Evolutionary conservation across 1,140 invertebrate genomes (phyloP), one percentile per base, ranked within the genome.

Genomic region (Orius laevigatus): DNA sequence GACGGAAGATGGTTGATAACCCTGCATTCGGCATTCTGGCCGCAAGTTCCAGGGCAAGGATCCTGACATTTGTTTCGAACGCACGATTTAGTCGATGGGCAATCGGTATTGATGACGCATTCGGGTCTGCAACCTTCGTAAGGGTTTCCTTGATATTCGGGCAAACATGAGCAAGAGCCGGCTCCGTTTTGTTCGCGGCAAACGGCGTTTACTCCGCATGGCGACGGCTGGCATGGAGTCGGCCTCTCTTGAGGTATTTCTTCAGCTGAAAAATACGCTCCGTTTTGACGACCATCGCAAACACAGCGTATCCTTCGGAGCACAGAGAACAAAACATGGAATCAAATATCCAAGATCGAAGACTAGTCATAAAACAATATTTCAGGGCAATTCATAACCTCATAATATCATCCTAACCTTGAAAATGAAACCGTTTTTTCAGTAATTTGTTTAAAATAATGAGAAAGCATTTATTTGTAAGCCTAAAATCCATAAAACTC

Each of bases 21-120:
- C 63, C 75, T 71, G 57, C 82, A 84, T 42, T 76, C 65, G 15
- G 81, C 76, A 60, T 84, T 80, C 1, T 67, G 59, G 9, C 81
- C 82, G 62, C 83, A 86, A 32, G 73, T 75, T 53, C 77, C 79
- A n/a, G 75, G 75, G 57, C 83, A 87, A 19, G 81, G 81, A 64
- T 86, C 74, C 45, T 70, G 63, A 60, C 84, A 87, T 64, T 78
- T 80, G 50, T 76, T 73, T 57, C 74, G 75, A 33, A 81, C 73
- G 60, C 84, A 88, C 12, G 80, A 76, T 58, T 74, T 73, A 51
- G 76, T 74, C 12, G 73, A 72, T 1, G 76, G 60, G 62, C 83
- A 87, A 55, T 88, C 81, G 2, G 74, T 71, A 56, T 81, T 76
- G 6, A 79, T 61, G 1, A 73, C 70, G 60, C 83, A 86, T 63